Base-by-base conservation (phyloP, 2,888 invertebrate genomes). In the Hypselothyrea guttata region DNA sequence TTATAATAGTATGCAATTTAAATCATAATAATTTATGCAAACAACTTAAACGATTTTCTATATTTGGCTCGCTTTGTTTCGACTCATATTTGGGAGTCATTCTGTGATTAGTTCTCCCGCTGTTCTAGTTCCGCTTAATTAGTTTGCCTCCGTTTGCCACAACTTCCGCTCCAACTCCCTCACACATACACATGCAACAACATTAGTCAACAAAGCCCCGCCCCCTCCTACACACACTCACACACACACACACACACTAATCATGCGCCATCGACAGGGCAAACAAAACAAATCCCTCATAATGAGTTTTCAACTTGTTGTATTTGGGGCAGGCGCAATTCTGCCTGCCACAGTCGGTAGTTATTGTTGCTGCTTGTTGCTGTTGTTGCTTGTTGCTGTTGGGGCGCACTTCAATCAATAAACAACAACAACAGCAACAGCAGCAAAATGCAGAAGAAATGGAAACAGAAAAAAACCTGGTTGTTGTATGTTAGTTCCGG, bases 321-420 rank as follows among this genome's bases (percentile, higher is more conserved):
- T 75, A 84, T 74, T 77, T 84, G 77, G 82, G 70, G 75, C 78
- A 71, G 51, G 82, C 67, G 75, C 78, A 71, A 46, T 55, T 72
- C 51, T 42, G 46, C 66, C 28, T 69, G 54, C 63, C 70, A 57
- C 49, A 65, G 66, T 54, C 22, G 22, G 22, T 5, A 22, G 22
- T 22, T 22, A 30, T 30, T 69, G 45, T 37, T 60, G 35, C 57
- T 71, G 59, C 30, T n/a, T 30, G 30, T 51, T 56, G 47, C 5
- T 69, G 45, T 41, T 60, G 35, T 59, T 71, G 59, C 27, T n/a
- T 27, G 27, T 49, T 56, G 46, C n/a, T 68, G 44, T 40, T 60
- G 33, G 57, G 59, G 71, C 57, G 63, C 74, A 79, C 76, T 84
- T 84, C 79, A 81, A 81, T 81, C 81, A 83, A 81, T 81, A 81